Conservation (phyloP, 2,113 vertebrate genomes). For the Seriola dumerili region DNA sequence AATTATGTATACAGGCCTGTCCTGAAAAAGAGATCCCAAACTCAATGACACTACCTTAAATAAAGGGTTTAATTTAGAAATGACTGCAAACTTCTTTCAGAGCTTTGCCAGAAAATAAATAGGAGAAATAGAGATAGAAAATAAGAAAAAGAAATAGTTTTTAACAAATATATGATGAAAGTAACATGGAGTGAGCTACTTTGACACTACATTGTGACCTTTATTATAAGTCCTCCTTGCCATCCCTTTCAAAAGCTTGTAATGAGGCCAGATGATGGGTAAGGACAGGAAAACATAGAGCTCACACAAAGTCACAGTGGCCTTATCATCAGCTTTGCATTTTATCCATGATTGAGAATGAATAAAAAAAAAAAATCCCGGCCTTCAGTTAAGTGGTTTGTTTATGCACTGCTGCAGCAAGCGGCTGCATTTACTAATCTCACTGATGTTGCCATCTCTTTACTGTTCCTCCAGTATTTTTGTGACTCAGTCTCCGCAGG, state of each 20-base stretch:
- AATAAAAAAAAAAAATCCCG: conserved; percentile 37
- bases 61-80: too few species aligned
- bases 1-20: too few species aligned
- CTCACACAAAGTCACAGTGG: neutral
- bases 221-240: conserved; percentile 1
- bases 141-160: neutral
- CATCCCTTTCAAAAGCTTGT: conserved; percentile 5
- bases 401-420: conserved; percentile 52
- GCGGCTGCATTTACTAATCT: conserved; percentile 63
- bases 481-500: conserved; percentile 46
- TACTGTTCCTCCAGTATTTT: conserved; percentile 35
- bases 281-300: conserved; percentile 26
- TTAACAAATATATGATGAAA: conserved; percentile 9
- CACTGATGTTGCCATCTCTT: conserved; percentile 42
- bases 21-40: too few species aligned
- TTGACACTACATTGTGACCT: conserved; percentile 4
- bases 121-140: neutral
- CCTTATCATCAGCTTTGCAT: conserved; percentile 31
- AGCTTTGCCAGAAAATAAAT: neutral
- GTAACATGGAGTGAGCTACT: neutral
- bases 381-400: conserved; percentile 71
- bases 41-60: too few species aligned
- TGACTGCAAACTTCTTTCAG: conserved; percentile 11
- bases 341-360: conserved; percentile 51
- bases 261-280: conserved; percentile 25